Evolutionary conservation across 2,888 invertebrate genomes (phyloP).

Genomic region (Geotrupes spiniger): DNA sequence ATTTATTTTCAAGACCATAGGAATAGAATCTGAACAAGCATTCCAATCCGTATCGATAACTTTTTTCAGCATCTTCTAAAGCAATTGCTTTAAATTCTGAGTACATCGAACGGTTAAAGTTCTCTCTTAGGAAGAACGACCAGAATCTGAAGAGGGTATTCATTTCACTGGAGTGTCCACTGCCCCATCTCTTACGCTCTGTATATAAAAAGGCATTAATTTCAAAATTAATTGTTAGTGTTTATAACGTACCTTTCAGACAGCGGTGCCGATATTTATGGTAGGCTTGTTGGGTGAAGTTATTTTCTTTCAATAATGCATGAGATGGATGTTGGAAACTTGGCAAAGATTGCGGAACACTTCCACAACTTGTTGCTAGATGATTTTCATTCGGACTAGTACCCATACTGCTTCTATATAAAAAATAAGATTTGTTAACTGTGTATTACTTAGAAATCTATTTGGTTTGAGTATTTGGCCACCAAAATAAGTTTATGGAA

Average conservation of each 20-base stretch:
- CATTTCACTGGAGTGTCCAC: conserved; percentile 97
- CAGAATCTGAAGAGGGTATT: conserved; percentile 99
- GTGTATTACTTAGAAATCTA: too few species aligned
- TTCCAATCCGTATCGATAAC: conserved; percentile 85
- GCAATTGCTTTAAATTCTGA: conserved; percentile 90
- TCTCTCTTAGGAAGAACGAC: conserved; percentile 98
- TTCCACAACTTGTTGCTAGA: conserved; percentile 57
- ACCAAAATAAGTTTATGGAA: too few species aligned
- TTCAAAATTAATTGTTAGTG: too few species aligned
- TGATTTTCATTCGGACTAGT: conserved; percentile 68
- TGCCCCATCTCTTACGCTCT: conserved; percentile 91
- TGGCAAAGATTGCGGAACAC: conserved; percentile 78
- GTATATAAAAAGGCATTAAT: conserved; percentile 15
- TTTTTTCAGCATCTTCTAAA: conserved; percentile 87
- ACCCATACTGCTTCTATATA: conserved; percentile 70
- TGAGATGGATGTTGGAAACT: conserved; percentile 96
- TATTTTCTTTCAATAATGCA: conserved; percentile 89
- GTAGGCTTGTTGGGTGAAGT: conserved; percentile 97
- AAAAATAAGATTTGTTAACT: conserved; percentile 24
- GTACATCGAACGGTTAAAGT: conserved; percentile 98
- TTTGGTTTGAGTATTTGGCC: too few species aligned
- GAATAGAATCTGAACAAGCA: conserved; percentile 95
- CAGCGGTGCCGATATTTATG: conserved; percentile 94
- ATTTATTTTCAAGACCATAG: conserved; percentile 95
- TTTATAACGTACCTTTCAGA: conserved; percentile 62